phyloP scores from a whole-genome alignment of 2,113 vertebrate genomes.

The Oostethus manadensis region DNA sequence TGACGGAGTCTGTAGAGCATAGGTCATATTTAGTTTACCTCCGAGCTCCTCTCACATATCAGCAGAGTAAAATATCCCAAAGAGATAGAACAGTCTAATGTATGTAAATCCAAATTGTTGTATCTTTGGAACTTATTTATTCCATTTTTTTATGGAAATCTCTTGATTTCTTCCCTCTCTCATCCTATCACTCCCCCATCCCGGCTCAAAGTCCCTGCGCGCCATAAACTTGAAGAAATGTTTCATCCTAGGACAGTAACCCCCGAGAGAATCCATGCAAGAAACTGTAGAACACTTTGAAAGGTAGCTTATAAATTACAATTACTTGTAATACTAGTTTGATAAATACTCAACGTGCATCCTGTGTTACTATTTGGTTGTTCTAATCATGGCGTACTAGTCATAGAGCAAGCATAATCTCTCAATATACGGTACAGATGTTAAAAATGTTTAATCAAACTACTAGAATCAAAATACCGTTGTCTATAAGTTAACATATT shows the following conservation, averaged over 20 bases:
- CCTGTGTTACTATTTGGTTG: too few species aligned
- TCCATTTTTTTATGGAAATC: constrained; percentile 70
- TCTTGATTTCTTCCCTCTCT: constrained; percentile 51
- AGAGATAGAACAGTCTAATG: constrained; percentile 69
- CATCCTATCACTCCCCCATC: constrained; percentile 43
- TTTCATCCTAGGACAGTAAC: constrained; percentile 52
- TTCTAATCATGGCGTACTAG: too few species aligned
- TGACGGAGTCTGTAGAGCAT: constrained; percentile 71
- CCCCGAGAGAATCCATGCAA: constrained; percentile 31
- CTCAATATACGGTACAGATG: too few species aligned
- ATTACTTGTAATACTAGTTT: constrained; percentile 14
- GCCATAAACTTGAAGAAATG: constrained; percentile 58
- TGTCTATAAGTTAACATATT: constrained; percentile 30
- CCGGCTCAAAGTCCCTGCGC: constrained; percentile 51
- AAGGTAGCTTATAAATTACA: constrained; percentile 25
- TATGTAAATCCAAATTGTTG: constrained; percentile 73
- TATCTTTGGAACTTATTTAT: constrained; percentile 72
- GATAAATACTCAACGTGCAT: not conserved
- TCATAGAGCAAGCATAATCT: too few species aligned
- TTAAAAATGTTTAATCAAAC: not conserved
- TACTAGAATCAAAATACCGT: constrained; percentile 2
- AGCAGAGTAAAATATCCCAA: constrained; percentile 65
- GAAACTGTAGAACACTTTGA: constrained; percentile 21
- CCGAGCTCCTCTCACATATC: constrained; percentile 52
- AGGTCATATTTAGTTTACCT: constrained; percentile 72